Evolutionary conservation across 2,797 vertebrate genomes (phyloP).

Genomic region (Crypturellus tataupa): DNA sequence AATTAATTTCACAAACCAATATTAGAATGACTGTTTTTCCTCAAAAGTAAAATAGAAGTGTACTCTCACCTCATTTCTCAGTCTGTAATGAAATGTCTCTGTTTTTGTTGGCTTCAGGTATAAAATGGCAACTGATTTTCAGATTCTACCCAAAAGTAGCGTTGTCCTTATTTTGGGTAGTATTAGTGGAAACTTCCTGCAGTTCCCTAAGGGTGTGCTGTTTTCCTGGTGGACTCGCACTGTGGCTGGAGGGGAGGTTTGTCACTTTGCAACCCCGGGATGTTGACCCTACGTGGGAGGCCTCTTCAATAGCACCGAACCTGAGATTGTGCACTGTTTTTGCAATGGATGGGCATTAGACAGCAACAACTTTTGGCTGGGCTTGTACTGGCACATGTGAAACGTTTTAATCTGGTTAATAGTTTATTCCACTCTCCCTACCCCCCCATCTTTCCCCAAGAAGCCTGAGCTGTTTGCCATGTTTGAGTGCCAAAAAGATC

Average conservation of each 20-base stretch:
- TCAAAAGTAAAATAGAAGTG: neutral
- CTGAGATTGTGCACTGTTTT: neutral
- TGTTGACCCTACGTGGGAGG: neutral
- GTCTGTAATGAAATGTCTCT: neutral
- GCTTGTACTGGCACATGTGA: neutral
- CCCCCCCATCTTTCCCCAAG: constrained; percentile 48
- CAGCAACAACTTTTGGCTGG: constrained; percentile 11
- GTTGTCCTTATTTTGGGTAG: neutral
- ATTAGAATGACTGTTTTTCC: neutral
- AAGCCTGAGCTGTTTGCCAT: constrained; percentile 58
- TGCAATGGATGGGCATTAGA: neutral
- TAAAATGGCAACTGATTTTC: neutral
- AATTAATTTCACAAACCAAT: neutral
- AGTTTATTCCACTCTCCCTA: constrained; percentile 17
- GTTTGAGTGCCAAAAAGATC: constrained; percentile 70
- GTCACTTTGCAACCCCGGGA: neutral
- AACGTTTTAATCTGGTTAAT: neutral
- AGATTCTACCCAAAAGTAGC: neutral
- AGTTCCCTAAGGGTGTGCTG: neutral
- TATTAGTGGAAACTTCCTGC: neutral
- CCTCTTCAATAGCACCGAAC: neutral
- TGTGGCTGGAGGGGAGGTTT: neutral
- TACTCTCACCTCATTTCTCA: neutral
- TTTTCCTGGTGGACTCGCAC: neutral
- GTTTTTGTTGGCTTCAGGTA: neutral